Evolutionary conservation across 2,888 invertebrate genomes (phyloP).

Genomic region (Melinopterus prodromus): DNA sequence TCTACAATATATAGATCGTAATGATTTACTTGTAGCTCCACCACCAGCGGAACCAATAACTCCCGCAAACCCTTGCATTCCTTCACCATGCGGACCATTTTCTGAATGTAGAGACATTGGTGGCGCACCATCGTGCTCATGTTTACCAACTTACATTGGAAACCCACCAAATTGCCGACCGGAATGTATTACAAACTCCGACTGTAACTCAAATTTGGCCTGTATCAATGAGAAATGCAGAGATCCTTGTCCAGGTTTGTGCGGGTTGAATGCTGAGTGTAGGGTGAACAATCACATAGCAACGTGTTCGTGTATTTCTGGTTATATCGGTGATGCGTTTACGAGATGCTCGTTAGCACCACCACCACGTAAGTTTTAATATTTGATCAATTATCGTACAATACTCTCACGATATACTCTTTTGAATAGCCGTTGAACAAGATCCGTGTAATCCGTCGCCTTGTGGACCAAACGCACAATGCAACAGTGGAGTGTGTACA

Average conservation of each 20-base stretch:
- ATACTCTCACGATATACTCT: slow-evolving; percentile 13
- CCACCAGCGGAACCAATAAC: slow-evolving; percentile 33
- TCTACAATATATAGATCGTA: background rate
- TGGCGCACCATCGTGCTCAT: slow-evolving; percentile 71
- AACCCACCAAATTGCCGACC: slow-evolving; percentile 72
- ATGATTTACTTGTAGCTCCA: slow-evolving; percentile 36
- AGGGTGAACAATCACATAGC: slow-evolving; percentile 80
- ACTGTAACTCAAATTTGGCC: slow-evolving; percentile 76
- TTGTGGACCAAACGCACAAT: slow-evolving; percentile 81
- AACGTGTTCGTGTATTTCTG: slow-evolving; percentile 70
- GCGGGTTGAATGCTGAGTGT: slow-evolving; percentile 78
- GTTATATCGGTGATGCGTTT: slow-evolving; percentile 68
- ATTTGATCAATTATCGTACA: background rate
- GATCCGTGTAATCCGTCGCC: slow-evolving; percentile 72
- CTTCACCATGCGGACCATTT: slow-evolving; percentile 65
- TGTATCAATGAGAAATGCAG: slow-evolving; percentile 80
- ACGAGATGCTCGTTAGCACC: slow-evolving; percentile 59
- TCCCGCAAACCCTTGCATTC: slow-evolving; percentile 62
- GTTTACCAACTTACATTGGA: slow-evolving; percentile 71
- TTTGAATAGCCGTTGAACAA: background rate
- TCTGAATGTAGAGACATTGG: slow-evolving; percentile 67
- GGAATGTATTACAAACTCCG: slow-evolving; percentile 76
- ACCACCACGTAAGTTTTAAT: slow-evolving; percentile 42
- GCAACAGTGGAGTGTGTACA: slow-evolving; percentile 76
- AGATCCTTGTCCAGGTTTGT: slow-evolving; percentile 81